Evolutionary conservation across 1,140 invertebrate genomes (phyloP), one percentile per base, ranked within the genome.

Genomic region (Heliconius eleuchia): DNA sequence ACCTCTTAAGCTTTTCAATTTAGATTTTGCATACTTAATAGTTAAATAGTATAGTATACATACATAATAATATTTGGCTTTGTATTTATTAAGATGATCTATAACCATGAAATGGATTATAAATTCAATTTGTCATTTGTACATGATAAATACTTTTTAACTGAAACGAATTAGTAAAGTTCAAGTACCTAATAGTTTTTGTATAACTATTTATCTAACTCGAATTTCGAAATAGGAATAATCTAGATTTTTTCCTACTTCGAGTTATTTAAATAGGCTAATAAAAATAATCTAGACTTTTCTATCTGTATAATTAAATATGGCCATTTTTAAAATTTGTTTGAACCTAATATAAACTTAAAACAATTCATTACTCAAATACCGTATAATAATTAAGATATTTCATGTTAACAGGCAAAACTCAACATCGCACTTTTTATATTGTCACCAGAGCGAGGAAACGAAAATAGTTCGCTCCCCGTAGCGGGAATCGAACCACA

Each of bases 51-150:
- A 30, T 66, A 11, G 23, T 23, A 66, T 66, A 46, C 60, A 30
- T 66, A 66, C 3, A 19, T 6, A 52, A 52, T 19, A 57, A 8
- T 23, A 60, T 60, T 9, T 27, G 19, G 9, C 55, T 60, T 23
- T 9, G 9, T 66, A 27, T 66, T 27, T 30, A 66, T n/a, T 1
- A 16, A 66, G 60, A 66, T 30, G 60, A 66, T 30, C 60, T 30
- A 66, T 27, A 66, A 66, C 60, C 60, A 66, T 66, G 60, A 66
- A 66, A 66, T 66, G 60, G 60, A 66, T 66, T 66, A 66, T 66
- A 66, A 3, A 66, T 27, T 66, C n/a, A 27, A 66, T 66, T 66
- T 66, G 27, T 27, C 11, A 30, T 66, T 66, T 66, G 60, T 66
- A 27, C n/a, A 23, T 27, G 30, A 66, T 16, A 27, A 13, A 27